These are phyloP conservation scores for Agapostemon virescens DNA, from an alignment of 2,888 invertebrate genomes.

Conservation along the genomic window DNA sequence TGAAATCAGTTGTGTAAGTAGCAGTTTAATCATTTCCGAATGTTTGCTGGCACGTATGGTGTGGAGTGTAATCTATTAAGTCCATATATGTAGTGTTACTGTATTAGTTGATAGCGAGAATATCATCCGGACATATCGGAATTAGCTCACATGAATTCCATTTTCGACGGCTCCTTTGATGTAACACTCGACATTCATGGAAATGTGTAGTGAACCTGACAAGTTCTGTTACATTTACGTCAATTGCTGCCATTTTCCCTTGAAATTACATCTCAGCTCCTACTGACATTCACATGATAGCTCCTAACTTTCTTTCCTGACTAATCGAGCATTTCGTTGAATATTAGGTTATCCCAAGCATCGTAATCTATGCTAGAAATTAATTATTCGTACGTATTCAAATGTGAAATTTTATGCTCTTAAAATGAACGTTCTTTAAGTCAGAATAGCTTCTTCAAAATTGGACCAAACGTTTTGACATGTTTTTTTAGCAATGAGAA, in stretches of 20 bases:
- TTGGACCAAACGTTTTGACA: too few relatives aligned
- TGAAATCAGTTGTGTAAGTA: constrained; percentile 17
- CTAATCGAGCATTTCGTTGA: neutral
- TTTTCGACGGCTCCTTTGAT: constrained; percentile 26
- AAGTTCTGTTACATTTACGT: neutral
- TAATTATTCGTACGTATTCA: neutral
- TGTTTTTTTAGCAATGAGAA: too few relatives aligned
- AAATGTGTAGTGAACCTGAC: neutral
- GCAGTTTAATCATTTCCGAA: neutral
- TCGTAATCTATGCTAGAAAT: neutral
- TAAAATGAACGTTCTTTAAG: too few relatives aligned
- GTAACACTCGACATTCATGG: constrained; percentile 16
- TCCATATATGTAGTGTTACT: too few relatives aligned
- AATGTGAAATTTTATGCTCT: neutral
- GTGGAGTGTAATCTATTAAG: constrained; percentile 30
- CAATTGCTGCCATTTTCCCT: neutral
- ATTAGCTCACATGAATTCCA: neutral
- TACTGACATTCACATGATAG: neutral
- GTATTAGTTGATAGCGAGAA: neutral
- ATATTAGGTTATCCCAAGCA: neutral
- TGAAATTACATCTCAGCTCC: neutral
- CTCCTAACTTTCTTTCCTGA: neutral
- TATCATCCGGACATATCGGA: neutral
- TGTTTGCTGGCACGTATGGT: constrained; percentile 35
- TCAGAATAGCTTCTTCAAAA: too few relatives aligned